Percentiles rank a stretch among this genome's conserved stretches.
phyloP scores from a whole-genome alignment of 2,888 invertebrate genomes.

The Thalpophila matura region DNA sequence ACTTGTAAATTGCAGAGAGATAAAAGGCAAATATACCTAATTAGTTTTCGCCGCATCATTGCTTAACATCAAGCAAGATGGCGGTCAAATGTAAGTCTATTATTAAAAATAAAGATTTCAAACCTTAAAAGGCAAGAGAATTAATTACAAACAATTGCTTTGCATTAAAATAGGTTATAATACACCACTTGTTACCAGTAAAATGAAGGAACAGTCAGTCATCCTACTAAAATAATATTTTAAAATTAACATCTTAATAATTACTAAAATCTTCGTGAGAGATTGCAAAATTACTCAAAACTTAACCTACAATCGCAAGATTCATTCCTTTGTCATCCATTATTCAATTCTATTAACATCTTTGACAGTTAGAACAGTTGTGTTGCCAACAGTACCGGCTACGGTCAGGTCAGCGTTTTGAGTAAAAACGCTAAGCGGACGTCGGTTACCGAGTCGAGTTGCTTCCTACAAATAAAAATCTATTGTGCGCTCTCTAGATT shows the following conservation, averaged over 20 bases:
- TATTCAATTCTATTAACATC: constrained; percentile 39
- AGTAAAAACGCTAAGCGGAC: constrained; percentile 75
- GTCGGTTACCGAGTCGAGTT: constrained; percentile 79
- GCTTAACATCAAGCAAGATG: too few species aligned
- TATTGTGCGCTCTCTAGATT: constrained; percentile 76
- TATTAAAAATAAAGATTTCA: too few species aligned
- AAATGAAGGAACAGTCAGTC: too few species aligned
- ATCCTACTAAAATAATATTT: too few species aligned
- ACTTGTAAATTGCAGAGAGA: not conserved
- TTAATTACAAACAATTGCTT: too few species aligned
- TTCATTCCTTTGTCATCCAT: constrained; percentile 18
- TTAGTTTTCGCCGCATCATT: too few species aligned
- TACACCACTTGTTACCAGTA: too few species aligned
- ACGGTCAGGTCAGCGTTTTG: constrained; percentile 71
- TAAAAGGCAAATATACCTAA: too few species aligned
- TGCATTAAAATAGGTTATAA: too few species aligned
- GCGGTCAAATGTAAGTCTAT: too few species aligned
- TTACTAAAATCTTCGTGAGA: constrained; percentile 5
- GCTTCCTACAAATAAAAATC: constrained; percentile 84
- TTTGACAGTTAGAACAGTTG: constrained; percentile 43
- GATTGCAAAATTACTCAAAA: not conserved
- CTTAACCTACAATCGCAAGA: not conserved
- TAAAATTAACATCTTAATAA: not conserved
- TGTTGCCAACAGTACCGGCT: constrained; percentile 49
- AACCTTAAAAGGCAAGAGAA: too few species aligned